Evolutionary conservation across 2,113 vertebrate genomes (phyloP).

Genomic region (Vicugna pacos): DNA sequence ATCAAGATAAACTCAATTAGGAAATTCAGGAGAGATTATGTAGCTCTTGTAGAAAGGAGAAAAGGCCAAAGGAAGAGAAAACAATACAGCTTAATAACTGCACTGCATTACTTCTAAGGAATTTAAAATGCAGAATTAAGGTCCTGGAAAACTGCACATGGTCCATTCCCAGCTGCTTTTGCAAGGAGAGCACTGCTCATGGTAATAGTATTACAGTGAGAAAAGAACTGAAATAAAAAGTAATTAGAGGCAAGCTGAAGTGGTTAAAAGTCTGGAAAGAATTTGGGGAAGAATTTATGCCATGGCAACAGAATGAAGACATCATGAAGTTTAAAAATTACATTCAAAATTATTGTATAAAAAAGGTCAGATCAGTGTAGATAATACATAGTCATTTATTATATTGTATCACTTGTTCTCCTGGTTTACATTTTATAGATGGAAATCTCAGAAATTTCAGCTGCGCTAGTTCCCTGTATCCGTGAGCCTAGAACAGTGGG

Average conservation of each 20-base stretch:
- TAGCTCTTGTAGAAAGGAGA: background rate
- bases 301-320: background rate
- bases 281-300: background rate
- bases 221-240: background rate
- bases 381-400: background rate
- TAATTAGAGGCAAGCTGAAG: background rate
- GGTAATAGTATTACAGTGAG: background rate
- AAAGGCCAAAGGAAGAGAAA: background rate
- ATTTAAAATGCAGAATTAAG: constrained; percentile 18
- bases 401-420: background rate
- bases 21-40: background rate
- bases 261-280: background rate
- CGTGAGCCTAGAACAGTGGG: background rate
- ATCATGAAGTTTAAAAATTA: background rate
- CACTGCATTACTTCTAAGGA: background rate
- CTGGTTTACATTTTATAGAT: background rate
- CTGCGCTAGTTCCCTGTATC: too few species aligned
- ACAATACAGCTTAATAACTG: background rate
- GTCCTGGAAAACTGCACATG: background rate
- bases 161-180: background rate
- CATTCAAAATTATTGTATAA: background rate
- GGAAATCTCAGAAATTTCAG: background rate
- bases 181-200: background rate
- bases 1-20: background rate
- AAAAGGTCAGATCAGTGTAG: background rate